These are phyloP conservation scores for Calyptomena viridis DNA, from an alignment of 2,113 vertebrate species.

Conservation along the genomic window DNA sequence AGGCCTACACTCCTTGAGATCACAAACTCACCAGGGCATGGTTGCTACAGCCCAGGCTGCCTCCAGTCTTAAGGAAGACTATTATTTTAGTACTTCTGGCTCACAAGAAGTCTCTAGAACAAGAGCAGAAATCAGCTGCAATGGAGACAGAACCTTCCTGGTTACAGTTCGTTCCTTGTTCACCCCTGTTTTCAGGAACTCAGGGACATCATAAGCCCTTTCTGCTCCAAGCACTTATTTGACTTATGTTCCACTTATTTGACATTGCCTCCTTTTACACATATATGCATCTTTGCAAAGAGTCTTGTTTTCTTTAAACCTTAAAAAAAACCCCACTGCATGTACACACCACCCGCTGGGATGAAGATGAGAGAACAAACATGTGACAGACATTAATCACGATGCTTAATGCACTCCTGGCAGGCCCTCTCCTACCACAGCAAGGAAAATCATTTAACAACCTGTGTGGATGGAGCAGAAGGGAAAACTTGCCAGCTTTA, in stretches of 20 bases:
- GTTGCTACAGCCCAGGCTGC: background rate
- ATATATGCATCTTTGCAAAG: background rate
- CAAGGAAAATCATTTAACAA: constrained; percentile 33
- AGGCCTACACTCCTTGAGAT: background rate
- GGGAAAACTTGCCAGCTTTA: constrained; percentile 12
- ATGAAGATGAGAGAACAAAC: constrained; percentile 40
- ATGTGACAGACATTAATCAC: constrained; percentile 47
- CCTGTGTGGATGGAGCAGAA: constrained; percentile 1
- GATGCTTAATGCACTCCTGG: constrained; percentile 26
- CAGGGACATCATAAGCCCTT: too few relatives aligned
- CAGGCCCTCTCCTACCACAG: background rate
- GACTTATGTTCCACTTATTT: background rate
- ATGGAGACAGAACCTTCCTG: background rate
- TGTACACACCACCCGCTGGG: constrained; percentile 28
- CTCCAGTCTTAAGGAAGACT: background rate
- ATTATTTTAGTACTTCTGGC: background rate
- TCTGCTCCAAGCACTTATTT: background rate
- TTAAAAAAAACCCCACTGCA: background rate
- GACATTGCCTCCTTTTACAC: background rate
- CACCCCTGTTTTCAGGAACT: background rate
- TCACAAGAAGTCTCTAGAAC: background rate
- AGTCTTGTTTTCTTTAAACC: background rate
- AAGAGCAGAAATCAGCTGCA: background rate
- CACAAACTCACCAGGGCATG: background rate
- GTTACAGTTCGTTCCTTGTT: background rate